Conservation (phyloP, 64 coral and sea anemone genomes). For the Catalaphyllia jardinei region DNA sequence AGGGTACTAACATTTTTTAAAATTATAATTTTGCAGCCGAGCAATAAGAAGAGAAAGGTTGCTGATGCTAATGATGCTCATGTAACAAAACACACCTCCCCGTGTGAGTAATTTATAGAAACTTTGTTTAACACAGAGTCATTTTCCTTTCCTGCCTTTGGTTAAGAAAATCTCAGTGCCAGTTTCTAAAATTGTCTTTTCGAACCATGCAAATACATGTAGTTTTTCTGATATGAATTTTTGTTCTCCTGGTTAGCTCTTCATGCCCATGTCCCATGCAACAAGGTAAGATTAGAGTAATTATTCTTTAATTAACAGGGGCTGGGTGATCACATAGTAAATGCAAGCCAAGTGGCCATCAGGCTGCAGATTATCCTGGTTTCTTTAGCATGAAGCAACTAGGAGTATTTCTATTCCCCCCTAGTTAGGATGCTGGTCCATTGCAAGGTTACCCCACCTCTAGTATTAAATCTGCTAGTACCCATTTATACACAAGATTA, state of each 20-base stretch:
- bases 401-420: too few relatives aligned
- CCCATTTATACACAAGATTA: too few relatives aligned
- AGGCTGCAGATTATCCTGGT: too few relatives aligned
- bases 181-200: background rate
- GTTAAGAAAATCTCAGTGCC: too few relatives aligned
- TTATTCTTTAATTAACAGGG: too few relatives aligned
- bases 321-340: too few relatives aligned
- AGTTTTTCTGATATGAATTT: background rate
- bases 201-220: too few relatives aligned
- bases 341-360: too few relatives aligned
- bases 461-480: too few relatives aligned
- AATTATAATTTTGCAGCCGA: constrained; percentile 22
- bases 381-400: too few relatives aligned
- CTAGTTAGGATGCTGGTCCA: too few relatives aligned
- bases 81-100: constrained; percentile 28
- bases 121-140: background rate
- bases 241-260: constrained; percentile 16
- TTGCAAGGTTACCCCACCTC: too few relatives aligned
- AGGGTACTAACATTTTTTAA: background rate
- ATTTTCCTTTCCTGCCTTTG: background rate
- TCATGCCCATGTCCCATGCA: constrained; percentile 56
- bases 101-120: constrained; percentile 36
- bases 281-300: constrained; percentile 47
- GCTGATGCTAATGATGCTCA: constrained; percentile 25
- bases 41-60: constrained; percentile 69